These are phyloP conservation scores for Parasteatoda tepidariorum DNA, from an alignment of 1,140 invertebrate species.

Conservation along the genomic window DNA sequence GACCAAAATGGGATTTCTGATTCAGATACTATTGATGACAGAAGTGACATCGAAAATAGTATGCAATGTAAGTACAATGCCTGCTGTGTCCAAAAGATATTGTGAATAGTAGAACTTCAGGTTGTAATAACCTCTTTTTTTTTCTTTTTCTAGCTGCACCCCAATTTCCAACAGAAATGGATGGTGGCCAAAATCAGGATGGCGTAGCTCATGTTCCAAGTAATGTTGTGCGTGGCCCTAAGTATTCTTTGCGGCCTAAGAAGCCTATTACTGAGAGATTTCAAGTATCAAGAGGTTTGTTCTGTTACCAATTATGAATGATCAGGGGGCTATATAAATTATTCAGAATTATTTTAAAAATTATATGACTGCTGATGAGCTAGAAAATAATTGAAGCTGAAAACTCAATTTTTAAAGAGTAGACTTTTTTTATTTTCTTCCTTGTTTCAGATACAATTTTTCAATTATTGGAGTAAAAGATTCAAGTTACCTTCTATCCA, in stretches of 20 bases:
- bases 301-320: too few relatives aligned
- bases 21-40: constrained; percentile 65
- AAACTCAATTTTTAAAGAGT: too few relatives aligned
- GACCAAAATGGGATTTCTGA: constrained; percentile 64
- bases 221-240: constrained; percentile 29
- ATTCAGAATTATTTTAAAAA: not conserved
- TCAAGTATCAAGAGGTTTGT: constrained; percentile 69
- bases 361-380: too few relatives aligned
- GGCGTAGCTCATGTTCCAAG: too few relatives aligned
- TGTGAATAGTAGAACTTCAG: not conserved
- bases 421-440: too few relatives aligned
- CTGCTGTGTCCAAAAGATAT: not conserved
- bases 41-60: constrained; percentile 62
- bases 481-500: too few relatives aligned
- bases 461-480: too few relatives aligned
- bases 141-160: not conserved
- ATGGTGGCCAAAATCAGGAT: constrained; percentile 33
- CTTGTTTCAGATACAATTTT: too few relatives aligned
- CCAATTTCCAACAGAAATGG: constrained; percentile 15
- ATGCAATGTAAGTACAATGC: not conserved
- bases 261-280: constrained; percentile 72
- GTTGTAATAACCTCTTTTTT: not conserved
- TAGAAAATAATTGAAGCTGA: too few relatives aligned
- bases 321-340: too few relatives aligned
- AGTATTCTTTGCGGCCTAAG: constrained; percentile 71